Evolutionary conservation across 2,797 vertebrate species (phyloP).

Genomic region (Hypotaenidia okinawae): DNA sequence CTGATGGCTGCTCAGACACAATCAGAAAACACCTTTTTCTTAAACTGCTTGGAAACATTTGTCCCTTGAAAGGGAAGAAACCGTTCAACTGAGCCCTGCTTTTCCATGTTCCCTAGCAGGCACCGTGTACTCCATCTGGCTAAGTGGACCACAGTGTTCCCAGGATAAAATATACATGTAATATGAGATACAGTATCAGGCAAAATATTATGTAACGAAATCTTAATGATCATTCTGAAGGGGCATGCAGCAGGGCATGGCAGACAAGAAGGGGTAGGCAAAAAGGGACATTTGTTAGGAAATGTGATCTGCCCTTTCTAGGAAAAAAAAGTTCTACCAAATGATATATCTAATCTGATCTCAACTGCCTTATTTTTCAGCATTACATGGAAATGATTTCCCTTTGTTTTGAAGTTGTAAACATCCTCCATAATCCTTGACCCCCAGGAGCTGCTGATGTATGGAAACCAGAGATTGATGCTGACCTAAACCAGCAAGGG

Average conservation of each 20-base stretch:
- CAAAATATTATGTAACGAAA: slow-evolving; percentile 29
- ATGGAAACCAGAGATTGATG: not conserved
- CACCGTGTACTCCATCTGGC: accelerated
- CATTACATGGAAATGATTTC: not conserved
- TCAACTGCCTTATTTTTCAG: not conserved
- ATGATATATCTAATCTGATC: not conserved
- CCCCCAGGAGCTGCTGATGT: not conserved
- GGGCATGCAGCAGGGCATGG: not conserved
- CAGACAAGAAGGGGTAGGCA: not conserved
- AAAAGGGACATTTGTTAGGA: not conserved
- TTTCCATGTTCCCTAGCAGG: not conserved
- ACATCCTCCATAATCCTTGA: not conserved
- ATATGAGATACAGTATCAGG: slow-evolving; percentile 10
- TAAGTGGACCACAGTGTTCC: not conserved
- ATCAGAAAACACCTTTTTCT: not conserved
- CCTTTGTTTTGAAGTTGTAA: slow-evolving; percentile 19
- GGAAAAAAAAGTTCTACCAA: not conserved
- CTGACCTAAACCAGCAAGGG: not conserved
- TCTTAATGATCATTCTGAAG: not conserved
- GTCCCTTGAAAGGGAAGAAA: not conserved
- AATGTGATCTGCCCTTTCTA: not conserved
- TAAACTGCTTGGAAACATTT: not conserved
- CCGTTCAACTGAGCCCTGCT: accelerated
- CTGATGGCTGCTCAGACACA: not conserved
- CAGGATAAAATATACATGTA: not conserved